Conservation (phyloP, 1,140 invertebrate genomes). For the Alviniconcha marisindica region DNA sequence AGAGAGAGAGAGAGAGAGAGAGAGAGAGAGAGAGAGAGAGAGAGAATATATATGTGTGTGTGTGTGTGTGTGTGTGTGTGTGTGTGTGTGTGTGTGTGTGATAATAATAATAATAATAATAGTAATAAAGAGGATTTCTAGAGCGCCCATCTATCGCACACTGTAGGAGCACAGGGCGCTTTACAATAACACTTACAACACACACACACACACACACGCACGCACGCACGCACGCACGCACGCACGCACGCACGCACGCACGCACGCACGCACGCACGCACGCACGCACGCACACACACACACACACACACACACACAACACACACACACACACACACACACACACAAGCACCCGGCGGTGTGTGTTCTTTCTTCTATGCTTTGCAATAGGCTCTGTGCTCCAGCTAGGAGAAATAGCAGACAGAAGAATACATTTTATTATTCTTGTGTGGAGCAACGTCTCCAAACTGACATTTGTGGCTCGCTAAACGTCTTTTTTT, state of each 20-base stretch:
- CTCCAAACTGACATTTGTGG: too few relatives aligned
- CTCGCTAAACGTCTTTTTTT: too few relatives aligned
- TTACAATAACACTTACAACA: neutral
- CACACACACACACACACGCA: neutral
- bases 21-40: neutral
- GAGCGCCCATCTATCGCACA: too few relatives aligned
- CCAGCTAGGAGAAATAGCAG: too few relatives aligned
- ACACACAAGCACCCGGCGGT: neutral
- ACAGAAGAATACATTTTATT: too few relatives aligned
- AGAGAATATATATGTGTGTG: neutral
- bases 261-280: slow-evolving; percentile 12
- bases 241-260: neutral
- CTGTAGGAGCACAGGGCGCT: too few relatives aligned
- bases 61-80: neutral
- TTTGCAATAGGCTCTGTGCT: too few relatives aligned
- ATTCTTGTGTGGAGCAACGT: too few relatives aligned
- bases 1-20: neutral
- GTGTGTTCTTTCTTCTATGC: too few relatives aligned
- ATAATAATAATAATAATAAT: too few relatives aligned
- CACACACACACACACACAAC: neutral
- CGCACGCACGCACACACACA: slow-evolving; percentile 12
- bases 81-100: slow-evolving; percentile 1
- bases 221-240: neutral
- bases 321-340: slow-evolving; percentile 12
- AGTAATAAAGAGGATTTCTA: too few relatives aligned